A percentile compares a stretch with the other conserved stretches of the same genome.
Evolutionary conservation across 2,888 invertebrate species (phyloP).

Genomic region (Sinohyriopsis cumingii): DNA sequence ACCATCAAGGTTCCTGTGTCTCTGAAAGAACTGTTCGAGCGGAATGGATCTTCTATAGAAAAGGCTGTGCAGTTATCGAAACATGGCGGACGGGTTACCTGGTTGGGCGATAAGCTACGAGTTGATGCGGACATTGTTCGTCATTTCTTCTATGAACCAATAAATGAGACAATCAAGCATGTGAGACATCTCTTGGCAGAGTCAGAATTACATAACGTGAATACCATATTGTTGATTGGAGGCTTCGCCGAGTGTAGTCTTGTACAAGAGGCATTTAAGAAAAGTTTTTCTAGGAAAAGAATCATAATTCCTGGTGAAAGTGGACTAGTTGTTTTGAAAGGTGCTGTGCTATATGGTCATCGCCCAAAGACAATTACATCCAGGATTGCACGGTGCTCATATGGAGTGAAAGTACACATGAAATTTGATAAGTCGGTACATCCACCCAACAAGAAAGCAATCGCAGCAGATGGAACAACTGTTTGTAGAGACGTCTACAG

Average conservation of each 20-base stretch:
- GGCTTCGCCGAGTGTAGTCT: conserved; percentile 45
- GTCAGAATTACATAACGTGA: conserved; percentile 24
- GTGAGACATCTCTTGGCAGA: conserved; percentile 25
- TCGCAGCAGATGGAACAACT: conserved; percentile 20
- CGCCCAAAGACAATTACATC: conserved; percentile 34
- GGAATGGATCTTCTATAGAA: conserved; percentile 16
- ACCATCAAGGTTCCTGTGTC: conserved; percentile 36
- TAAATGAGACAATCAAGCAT: conserved; percentile 31
- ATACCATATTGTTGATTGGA: conserved; percentile 40
- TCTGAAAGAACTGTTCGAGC: conserved; percentile 24
- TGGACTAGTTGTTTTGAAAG: conserved; percentile 46
- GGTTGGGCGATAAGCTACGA: conserved; percentile 32
- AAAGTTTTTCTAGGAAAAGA: conserved; percentile 24
- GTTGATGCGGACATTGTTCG: conserved; percentile 31
- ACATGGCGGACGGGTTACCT: conserved; percentile 22
- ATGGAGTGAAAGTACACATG: conserved; percentile 33
- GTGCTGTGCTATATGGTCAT: conserved; percentile 46
- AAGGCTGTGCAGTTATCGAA: conserved; percentile 13
- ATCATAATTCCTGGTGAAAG: conserved; percentile 46
- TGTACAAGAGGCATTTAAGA: conserved; percentile 33
- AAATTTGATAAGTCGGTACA: conserved; percentile 33
- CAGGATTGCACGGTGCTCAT: conserved; percentile 38
- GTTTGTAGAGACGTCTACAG: conserved; percentile 44
- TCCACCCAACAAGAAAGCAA: conserved; percentile 21
- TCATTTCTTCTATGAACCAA: conserved; percentile 26